Evolutionary conservation across 2,888 invertebrate genomes (phyloP).

Genomic region (Brenthis hecate): DNA sequence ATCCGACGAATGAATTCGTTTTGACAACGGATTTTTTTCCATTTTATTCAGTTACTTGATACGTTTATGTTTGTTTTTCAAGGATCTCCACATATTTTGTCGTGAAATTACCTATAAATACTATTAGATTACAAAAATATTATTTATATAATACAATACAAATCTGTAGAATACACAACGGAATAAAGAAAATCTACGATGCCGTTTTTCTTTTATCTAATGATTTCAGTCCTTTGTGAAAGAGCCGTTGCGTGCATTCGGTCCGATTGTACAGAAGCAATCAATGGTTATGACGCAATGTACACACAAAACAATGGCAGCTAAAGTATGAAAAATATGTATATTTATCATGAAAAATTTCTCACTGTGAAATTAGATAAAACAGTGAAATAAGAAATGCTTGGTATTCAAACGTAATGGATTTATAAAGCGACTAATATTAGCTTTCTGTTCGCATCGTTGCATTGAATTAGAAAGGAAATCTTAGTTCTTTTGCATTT

Average conservation of each 20-base stretch:
- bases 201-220: constrained; percentile 70
- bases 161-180: constrained; percentile 38
- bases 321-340: constrained; percentile 29
- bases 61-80: constrained; percentile 62
- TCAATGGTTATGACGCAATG: constrained; percentile 67
- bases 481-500: constrained; percentile 28
- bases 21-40: constrained; percentile 65
- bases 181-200: constrained; percentile 68
- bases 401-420: constrained; percentile 17
- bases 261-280: constrained; percentile 66
- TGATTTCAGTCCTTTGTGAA: constrained; percentile 69
- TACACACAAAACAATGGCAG: constrained; percentile 37
- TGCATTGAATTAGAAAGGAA: constrained; percentile 31
- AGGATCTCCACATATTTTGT: constrained; percentile 41
- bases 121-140: background rate
- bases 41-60: constrained; percentile 71
- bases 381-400: constrained; percentile 7
- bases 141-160: background rate
- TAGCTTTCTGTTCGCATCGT: constrained; percentile 19
- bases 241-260: constrained; percentile 62
- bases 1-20: constrained; percentile 76
- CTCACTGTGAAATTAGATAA: constrained; percentile 12
- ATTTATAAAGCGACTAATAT: constrained; percentile 18
- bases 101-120: background rate
- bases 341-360: constrained; percentile 22